Base-by-base conservation (phyloP, 2,888 invertebrate species). In the Erannis defoliaria region DNA sequence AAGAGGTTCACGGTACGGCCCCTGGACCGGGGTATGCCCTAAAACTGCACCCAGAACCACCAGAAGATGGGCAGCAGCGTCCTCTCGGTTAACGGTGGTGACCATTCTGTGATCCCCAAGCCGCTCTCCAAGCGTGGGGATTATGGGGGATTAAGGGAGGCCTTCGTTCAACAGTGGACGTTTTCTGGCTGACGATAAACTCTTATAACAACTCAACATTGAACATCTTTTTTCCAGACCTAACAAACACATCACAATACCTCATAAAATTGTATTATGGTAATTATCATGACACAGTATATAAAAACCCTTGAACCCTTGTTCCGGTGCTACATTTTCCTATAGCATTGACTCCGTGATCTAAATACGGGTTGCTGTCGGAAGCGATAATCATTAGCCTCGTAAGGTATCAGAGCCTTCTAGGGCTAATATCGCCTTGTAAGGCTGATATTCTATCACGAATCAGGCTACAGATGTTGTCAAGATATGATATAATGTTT, bases 331-430 rank as follows among this genome's bases (percentile, higher is more conserved):
- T 60, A 62, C 37, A 59, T 58, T 63, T 50, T 45, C 21, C 29
- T 48, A 35, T 57, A 59, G 48, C 70, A 72, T 67, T 68, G 66
- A 62, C 50, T 56, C 29, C 31, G 16, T 49, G 29, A 62, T 66
- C 66, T 70, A 61, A 68, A 70, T 72, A 67, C 67, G 67, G 70
- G 68, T 50, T 57, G 37, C 40, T 60, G 55, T 62, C 62, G 67
- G 70, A 70, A 67, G 68, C 61, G 23, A 38, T 61, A 50, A 62
- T 49, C 40, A 42, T 9, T 64, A 62, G 55, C 68, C 67, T 67
- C 58, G 61, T 51, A 49, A 58, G 43, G 54, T 59, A 55, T 50
- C 48, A 50, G 18, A 40, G 29, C 63, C 65, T 62, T 68, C 48
- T 64, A 63, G 55, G 50, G 55, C 46, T 38, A 18, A 67, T 55